A percentile compares a stretch with the other conserved stretches of the same genome.
Conservation (phyloP, 2,797 vertebrate genomes). For the Enteromius argenteus region DNA sequence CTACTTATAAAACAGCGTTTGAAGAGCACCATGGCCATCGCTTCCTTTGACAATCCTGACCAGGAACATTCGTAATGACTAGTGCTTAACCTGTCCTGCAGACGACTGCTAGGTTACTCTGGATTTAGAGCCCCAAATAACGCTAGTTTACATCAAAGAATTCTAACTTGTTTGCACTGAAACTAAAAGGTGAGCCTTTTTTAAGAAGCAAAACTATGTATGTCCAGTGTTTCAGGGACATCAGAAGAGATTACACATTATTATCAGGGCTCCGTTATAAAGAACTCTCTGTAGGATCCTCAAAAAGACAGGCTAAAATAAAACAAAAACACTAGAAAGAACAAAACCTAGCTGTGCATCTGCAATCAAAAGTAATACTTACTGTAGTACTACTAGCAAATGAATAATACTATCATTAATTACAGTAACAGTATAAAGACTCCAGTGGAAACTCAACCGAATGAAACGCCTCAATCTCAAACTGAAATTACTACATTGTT, state of each 20-base stretch:
- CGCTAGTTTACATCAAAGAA: conserved; percentile 11
- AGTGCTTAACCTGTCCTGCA: background rate
- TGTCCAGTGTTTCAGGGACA: background rate
- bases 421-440: conserved; percentile 46
- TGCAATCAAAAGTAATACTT: conserved; percentile 62
- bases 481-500: conserved; percentile 24
- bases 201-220: background rate
- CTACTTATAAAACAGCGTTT: conserved; percentile 73
- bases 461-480: conserved; percentile 42
- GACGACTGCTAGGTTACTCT: background rate
- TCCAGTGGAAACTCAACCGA: conserved; percentile 41
- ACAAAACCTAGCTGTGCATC: conserved; percentile 46
- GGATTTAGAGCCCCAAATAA: background rate
- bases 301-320: background rate
- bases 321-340: conserved; percentile 10
- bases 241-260: background rate
- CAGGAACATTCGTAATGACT: conserved; percentile 50
- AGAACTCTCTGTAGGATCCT: background rate
- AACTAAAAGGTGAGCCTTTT: background rate
- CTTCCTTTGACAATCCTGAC: conserved; percentile 41
- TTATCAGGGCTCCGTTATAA: background rate
- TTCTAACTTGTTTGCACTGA: background rate
- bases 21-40: conserved; percentile 66
- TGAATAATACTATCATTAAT: conserved; percentile 38
- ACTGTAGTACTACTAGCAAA: conserved; percentile 50